These are phyloP conservation scores for Ianthella basta DNA, from an alignment of 37 sponge, comb jelly and placozoan species.

Conservation along the genomic window DNA sequence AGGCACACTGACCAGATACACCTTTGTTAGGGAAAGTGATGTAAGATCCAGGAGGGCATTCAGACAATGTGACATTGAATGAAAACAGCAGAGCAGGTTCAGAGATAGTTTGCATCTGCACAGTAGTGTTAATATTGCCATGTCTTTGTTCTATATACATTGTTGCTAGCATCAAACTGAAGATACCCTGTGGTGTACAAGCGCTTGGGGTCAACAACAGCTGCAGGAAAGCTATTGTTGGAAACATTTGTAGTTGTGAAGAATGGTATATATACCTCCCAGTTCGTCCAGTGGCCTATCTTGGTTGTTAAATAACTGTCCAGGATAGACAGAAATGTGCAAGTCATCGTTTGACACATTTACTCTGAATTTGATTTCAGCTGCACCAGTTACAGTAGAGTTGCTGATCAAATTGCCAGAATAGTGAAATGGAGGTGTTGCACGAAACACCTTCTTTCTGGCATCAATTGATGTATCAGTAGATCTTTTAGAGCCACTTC, in stretches of 20 bases:
- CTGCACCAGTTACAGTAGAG: no score
- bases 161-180: neutral
- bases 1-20: neutral
- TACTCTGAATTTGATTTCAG: no score
- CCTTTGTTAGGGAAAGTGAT: neutral
- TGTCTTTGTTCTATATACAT: no score
- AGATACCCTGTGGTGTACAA: neutral
- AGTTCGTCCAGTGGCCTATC: neutral
- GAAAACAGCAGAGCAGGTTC: neutral
- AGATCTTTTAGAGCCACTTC: neutral
- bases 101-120: neutral
- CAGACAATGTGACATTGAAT: neutral
- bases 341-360: no score
- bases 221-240: neutral
- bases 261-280: neutral
- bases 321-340: no score
- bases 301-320: neutral
- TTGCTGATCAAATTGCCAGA: no score
- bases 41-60: slow-evolving; percentile 11
- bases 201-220: neutral
- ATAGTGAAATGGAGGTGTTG: no score
- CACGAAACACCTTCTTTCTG: neutral
- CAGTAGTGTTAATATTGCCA: neutral
- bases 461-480: neutral
- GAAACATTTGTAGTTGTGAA: neutral